Evolutionary conservation across 37 sponge, comb jelly and placozoan genomes (phyloP).

Genomic region (Aphrocallistes beatrix): DNA sequence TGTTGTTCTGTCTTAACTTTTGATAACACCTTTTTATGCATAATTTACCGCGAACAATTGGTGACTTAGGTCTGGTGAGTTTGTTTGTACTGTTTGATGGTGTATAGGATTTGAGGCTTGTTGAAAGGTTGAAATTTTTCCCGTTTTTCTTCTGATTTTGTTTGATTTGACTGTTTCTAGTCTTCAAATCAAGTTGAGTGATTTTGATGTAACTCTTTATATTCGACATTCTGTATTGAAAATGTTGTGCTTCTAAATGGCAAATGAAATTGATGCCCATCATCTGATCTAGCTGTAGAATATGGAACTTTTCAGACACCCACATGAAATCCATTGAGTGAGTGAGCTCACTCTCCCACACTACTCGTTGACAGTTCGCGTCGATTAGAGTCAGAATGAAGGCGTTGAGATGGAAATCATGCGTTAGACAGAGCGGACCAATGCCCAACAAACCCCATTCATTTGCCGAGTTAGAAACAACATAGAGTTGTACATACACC

Average conservation of each 20-base stretch:
- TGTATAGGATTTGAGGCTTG: background rate
- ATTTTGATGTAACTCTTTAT: background rate
- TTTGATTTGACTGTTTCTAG: background rate
- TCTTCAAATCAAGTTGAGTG: background rate
- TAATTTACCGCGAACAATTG: background rate
- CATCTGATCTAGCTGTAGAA: background rate
- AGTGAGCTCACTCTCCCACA: background rate
- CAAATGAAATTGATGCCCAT: background rate
- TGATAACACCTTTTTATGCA: background rate
- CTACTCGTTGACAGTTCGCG: background rate
- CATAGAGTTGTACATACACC: background rate
- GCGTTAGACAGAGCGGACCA: background rate
- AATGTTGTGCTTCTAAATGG: background rate
- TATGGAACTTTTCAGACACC: background rate
- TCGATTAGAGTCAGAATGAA: background rate
- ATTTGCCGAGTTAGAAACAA: background rate
- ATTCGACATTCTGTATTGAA: background rate
- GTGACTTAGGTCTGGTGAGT: background rate
- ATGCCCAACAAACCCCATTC: background rate
- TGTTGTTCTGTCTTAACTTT: background rate
- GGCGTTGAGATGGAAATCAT: background rate
- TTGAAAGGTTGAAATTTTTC: no score
- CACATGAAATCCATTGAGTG: background rate
- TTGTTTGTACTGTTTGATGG: background rate
- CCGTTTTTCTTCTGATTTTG: background rate